These are phyloP conservation scores for Agonum fuliginosum DNA, from an alignment of 2,888 invertebrate genomes.

Conservation along the genomic window DNA sequence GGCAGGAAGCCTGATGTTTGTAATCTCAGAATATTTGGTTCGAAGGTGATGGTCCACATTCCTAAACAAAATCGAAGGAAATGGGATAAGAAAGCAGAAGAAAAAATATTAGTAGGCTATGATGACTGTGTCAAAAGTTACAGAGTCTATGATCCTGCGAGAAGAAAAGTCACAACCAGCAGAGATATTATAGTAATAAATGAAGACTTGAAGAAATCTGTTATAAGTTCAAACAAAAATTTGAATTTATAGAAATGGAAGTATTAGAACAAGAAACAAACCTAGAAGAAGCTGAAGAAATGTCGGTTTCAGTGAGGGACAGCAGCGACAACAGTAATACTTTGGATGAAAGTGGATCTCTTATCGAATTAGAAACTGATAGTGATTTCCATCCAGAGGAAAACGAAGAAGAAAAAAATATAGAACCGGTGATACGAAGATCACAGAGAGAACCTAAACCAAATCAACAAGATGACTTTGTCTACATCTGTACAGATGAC, in stretches of 20 bases:
- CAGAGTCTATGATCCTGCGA: constrained; percentile 43
- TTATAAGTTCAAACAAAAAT: constrained; percentile 42
- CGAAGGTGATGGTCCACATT: constrained; percentile 37
- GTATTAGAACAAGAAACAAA: constrained; percentile 16
- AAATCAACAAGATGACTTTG: constrained; percentile 12
- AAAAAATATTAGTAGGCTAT: constrained; percentile 52
- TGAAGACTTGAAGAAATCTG: constrained; percentile 58
- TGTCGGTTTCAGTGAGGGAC: constrained; percentile 49
- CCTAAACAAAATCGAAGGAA: constrained; percentile 53
- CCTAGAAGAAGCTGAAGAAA: constrained; percentile 35
- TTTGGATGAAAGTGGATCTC: constrained; percentile 28
- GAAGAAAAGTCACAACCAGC: constrained; percentile 22
- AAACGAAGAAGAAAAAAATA: background rate
- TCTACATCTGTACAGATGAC: background rate
- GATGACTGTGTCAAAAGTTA: constrained; percentile 52
- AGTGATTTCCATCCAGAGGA: constrained; percentile 2
- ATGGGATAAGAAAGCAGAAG: constrained; percentile 55
- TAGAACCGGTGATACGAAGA: constrained; percentile 8
- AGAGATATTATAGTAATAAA: constrained; percentile 58
- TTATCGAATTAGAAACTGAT: constrained; percentile 24
- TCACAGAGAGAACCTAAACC: constrained; percentile 25
- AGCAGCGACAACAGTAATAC: constrained; percentile 16
- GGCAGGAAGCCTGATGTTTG: constrained; percentile 62
- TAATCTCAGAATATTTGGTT: constrained; percentile 61
- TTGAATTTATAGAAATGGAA: background rate